phyloP scores from a whole-genome alignment of 2,113 vertebrate genomes.

The Gymnorhina tibicen region DNA sequence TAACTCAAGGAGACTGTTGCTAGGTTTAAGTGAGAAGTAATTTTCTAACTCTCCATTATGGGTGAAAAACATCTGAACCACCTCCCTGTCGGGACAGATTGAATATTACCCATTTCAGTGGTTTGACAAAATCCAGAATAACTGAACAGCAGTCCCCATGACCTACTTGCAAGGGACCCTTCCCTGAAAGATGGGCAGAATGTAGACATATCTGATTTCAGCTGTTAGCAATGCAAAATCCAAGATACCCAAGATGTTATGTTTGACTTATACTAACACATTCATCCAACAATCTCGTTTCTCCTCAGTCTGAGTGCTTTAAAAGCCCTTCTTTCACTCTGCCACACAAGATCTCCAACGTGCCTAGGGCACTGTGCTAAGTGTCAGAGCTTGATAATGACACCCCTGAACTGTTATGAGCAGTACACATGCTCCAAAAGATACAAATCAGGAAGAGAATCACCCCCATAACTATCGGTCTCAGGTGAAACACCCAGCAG shows the following conservation, averaged over 20 bases:
- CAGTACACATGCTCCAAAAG: neutral
- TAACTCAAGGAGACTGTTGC: neutral
- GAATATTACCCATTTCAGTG: neutral
- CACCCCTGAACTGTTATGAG: neutral
- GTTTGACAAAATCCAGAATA: neutral
- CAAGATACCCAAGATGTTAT: neutral
- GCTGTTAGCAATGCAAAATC: neutral
- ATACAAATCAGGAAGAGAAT: neutral
- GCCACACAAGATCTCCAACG: neutral
- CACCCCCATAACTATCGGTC: fast-evolving
- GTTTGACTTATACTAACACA: neutral
- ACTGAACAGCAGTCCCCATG: neutral
- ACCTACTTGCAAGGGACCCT: neutral
- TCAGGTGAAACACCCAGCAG: neutral
- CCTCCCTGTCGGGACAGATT: neutral
- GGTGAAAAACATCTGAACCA: neutral
- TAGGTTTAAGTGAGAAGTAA: neutral
- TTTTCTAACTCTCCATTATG: neutral
- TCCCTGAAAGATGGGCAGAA: neutral
- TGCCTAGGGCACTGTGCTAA: neutral
- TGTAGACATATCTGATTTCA: fast-evolving
- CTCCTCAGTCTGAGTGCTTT: neutral
- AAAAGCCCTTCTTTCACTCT: neutral
- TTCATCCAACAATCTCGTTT: neutral
- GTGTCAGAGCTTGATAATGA: neutral